Evolutionary conservation across 1,140 invertebrate genomes (phyloP), one percentile per base, ranked within the genome.

Genomic region (Trachymyrmex cornetzi): DNA sequence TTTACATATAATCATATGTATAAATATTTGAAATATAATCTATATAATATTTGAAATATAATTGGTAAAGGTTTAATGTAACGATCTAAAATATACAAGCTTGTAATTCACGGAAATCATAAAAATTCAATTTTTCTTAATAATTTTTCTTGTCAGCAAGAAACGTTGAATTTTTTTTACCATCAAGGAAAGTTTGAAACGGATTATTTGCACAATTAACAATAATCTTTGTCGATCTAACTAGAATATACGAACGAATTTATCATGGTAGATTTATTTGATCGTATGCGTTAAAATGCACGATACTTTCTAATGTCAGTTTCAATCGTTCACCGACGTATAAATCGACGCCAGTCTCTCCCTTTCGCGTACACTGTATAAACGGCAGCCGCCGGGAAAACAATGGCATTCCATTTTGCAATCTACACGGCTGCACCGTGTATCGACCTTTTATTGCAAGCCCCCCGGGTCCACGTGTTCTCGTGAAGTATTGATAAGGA

Each of bases 401-500:
- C 80, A 84, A 84, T 84, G 69, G 69, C 38, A 84, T 84, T 84
- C 69, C 27, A 61, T 74, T 84, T 84, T 63, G 69, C 80, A 82
- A 75, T 59, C 69, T 61, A 63, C 38, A n/a, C 38, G n/a, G 9
- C 2, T 19, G 14, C 22, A 22, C 12, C 53, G 55, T 63, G 80
- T 61, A 44, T 71, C 80, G 57, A 63, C 24, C 67, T 74, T 27
- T 84, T 48, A 64, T 67, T 53, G 61, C 44, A 44, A n/a, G 38
- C 19, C 22, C 44, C 14, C 6, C 9, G 14, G 55, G 22, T 38
- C 22, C 61, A 64, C 63, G 64, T 55, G 30, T 71, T 81, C 34
- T 50, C 79, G 64, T 64, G 24, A 71, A 27, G 44, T 59, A 44
- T 27, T 72, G 85, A 87, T 87, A 87, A 87, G 85, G 30, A 72